Percentiles rank a stretch among this genome's conserved stretches.
Conservation (phyloP, 2,113 vertebrate genomes). For the Tachysurus fulvidraco region DNA sequence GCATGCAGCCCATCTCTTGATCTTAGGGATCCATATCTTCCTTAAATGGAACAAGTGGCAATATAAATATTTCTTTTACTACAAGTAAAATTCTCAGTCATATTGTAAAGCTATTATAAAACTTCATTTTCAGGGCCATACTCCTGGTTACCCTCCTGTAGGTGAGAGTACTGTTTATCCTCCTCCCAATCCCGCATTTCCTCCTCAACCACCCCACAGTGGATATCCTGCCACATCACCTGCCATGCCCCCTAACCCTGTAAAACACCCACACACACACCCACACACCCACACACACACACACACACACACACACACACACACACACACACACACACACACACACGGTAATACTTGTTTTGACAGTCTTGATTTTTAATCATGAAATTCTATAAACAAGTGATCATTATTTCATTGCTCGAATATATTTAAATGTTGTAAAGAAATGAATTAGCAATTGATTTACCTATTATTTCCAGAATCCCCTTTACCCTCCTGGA, state of each 20-base stretch:
- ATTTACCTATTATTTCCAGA: not conserved
- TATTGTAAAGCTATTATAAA: too few species aligned
- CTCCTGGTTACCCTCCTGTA: not conserved
- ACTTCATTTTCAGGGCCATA: constrained; percentile 5
- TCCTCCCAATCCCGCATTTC: constrained; percentile 1
- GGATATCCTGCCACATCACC: not conserved
- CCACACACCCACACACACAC: not conserved
- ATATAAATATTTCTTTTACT: not conserved
- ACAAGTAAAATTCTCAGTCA: not conserved
- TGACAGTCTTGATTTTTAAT: not conserved
- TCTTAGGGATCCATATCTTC: not conserved
- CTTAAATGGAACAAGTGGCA: not conserved
- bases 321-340: not conserved
- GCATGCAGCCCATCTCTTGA: not conserved
- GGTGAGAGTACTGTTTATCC: constrained; percentile 2
- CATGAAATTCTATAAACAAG: not conserved
- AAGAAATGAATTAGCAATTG: not conserved
- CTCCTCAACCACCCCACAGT: constrained; percentile 7
- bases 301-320: too few species aligned
- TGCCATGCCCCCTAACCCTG: not conserved
- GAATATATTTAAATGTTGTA: not conserved
- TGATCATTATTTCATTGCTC: not conserved
- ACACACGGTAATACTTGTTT: not conserved
- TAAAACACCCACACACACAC: not conserved
- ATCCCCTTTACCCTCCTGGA: constrained; percentile 51